phyloP scores from a whole-genome alignment of 2,113 vertebrate genomes.

The Heteronetta atricapilla region DNA sequence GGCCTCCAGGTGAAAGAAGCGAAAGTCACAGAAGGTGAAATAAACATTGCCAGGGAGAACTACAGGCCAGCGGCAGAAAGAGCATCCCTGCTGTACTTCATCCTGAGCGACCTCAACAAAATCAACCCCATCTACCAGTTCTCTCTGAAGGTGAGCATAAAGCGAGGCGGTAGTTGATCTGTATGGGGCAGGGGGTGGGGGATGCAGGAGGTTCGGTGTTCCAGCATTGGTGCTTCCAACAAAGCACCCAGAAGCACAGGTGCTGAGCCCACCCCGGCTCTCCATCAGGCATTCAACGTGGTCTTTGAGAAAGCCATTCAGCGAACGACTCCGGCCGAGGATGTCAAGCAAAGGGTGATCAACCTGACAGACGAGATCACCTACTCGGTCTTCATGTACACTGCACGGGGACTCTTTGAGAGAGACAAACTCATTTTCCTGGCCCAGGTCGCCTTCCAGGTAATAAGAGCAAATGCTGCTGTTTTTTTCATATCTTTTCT shows the following conservation, averaged over 20 bases:
- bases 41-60: conserved; percentile 74
- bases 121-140: conserved; percentile 84
- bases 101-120: conserved; percentile 80
- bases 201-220: rapidly evolving
- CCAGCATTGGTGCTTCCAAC: background rate
- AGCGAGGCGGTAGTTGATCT: rapidly evolving
- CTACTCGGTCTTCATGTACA: conserved; percentile 74
- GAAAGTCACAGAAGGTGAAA: conserved; percentile 74
- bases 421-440: conserved; percentile 82
- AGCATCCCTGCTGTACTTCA: conserved; percentile 79
- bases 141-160: conserved; percentile 74
- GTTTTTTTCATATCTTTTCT: rapidly evolving
- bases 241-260: background rate
- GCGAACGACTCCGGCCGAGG: background rate
- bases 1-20: conserved; percentile 73
- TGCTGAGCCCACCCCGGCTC: background rate
- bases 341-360: conserved; percentile 68
- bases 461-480: background rate
- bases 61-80: conserved; percentile 71
- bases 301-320: conserved; percentile 81
- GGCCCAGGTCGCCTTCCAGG: conserved; percentile 82
- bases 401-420: conserved; percentile 78
- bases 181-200: background rate
- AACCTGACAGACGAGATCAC: conserved; percentile 82
- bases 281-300: conserved; percentile 69